These are phyloP conservation scores for Forficula auricularia DNA, from an alignment of 1,140 invertebrate genomes.

Conservation along the genomic window DNA sequence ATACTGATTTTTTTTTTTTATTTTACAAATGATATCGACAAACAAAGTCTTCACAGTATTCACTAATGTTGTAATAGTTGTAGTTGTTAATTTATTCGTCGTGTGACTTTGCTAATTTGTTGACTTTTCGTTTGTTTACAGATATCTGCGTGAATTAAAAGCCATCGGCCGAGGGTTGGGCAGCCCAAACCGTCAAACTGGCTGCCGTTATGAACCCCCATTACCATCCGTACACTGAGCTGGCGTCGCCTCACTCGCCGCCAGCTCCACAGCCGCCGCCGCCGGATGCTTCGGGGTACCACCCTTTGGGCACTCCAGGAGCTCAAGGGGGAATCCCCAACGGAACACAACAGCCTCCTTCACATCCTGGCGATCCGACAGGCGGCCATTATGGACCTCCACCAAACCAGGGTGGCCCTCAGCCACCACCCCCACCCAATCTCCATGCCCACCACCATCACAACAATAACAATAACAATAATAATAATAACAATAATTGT, in stretches of 20 bases:
- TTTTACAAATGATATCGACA: too few species aligned
- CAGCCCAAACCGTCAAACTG: conserved; percentile 13
- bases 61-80: too few species aligned
- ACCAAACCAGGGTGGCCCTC: conserved; percentile 24
- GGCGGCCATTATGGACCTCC: conserved; percentile 25
- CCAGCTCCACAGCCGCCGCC: conserved; percentile 26
- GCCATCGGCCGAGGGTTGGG: neutral
- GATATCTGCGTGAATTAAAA: too few species aligned
- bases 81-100: too few species aligned
- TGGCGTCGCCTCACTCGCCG: conserved; percentile 29
- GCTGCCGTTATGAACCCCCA: conserved; percentile 33
- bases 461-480: conserved; percentile 11
- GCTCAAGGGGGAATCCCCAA: neutral
- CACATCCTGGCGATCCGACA: conserved; percentile 24
- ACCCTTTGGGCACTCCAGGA: conserved; percentile 15
- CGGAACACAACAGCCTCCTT: conserved; percentile 16
- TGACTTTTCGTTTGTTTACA: too few species aligned
- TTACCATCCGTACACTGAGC: conserved; percentile 25
- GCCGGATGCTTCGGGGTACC: conserved; percentile 18
- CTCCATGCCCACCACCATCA: conserved; percentile 6
- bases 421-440: conserved; percentile 21
- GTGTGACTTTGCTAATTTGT: too few species aligned
- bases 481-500: conserved; percentile 30
- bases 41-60: too few species aligned
- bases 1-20: too few species aligned